A percentile compares a stretch with the other conserved stretches of the same genome.
These are phyloP conservation scores for Macrobrachium rosenbergii DNA, from an alignment of 1,140 invertebrate genomes.

Conservation along the genomic window DNA sequence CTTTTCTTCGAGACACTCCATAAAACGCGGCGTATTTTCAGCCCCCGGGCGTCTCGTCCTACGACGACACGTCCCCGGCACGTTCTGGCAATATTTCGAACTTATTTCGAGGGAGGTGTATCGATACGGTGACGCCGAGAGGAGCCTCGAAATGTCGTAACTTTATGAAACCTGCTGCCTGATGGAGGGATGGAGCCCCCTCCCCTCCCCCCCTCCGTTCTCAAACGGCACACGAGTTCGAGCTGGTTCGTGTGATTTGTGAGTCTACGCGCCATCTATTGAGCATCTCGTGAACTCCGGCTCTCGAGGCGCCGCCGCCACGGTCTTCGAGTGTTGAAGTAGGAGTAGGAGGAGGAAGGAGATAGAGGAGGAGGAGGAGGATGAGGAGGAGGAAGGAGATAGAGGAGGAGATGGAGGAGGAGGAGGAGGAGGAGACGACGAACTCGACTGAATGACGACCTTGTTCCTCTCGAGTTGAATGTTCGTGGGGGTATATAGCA, in stretches of 20 bases:
- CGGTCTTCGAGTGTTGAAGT: too few species aligned
- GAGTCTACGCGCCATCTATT: conserved; percentile 56
- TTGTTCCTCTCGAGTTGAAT: too few species aligned
- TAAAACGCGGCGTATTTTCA: too few species aligned
- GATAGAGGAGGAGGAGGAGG: neutral
- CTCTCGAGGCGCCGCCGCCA: neutral
- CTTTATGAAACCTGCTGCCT: too few species aligned
- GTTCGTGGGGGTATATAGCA: too few species aligned
- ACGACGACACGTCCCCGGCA: conserved; percentile 7
- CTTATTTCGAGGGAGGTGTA: conserved; percentile 36
- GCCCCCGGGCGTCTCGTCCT: too few species aligned
- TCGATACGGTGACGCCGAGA: neutral
- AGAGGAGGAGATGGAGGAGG: neutral
- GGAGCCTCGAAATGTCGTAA: neutral
- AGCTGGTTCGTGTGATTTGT: conserved; percentile 33
- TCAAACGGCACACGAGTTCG: neutral
- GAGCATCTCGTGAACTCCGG: conserved; percentile 50
- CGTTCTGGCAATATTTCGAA: conserved; percentile 30
- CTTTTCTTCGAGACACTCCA: too few species aligned
- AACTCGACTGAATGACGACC: neutral
- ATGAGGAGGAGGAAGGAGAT: neutral
- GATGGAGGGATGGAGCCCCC: too few species aligned
- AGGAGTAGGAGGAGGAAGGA: neutral
- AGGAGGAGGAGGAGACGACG: neutral
- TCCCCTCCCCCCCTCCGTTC: too few species aligned